Base-by-base conservation (phyloP, 2,888 invertebrate species). In the Gonocerus acuteangulatus region DNA sequence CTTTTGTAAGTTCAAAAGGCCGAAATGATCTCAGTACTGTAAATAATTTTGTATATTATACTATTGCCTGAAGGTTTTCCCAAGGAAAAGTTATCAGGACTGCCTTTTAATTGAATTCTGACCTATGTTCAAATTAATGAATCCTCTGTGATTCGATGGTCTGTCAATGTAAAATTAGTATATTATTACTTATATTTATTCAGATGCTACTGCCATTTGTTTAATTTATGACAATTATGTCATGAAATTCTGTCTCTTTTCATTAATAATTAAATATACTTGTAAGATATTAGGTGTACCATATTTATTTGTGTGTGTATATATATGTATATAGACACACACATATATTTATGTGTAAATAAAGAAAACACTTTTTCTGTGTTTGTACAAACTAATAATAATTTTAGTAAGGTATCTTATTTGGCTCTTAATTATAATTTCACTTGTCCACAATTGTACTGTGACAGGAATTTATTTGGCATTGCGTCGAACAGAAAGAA, bases 221-320 rank as follows among this genome's bases (percentile, higher is more conserved):
- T 47, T 45, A 47, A 18, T 47, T 47, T 47, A n/a, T 47, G 16
- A 57, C 45, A 32, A 54, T 22, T 18, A 23, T 57, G 27, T 18
- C 42, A 27, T 16, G 13, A 39, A 42, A 36, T 42, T 39, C 54
- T 54, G 45, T 57, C 45, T 57, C 44, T 57, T 57, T 57, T 57
- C 21, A 21, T 57, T 47, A 19, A 34, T 45, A 16, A 6, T 44
- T 45, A 32, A 56, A 32, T 57, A 45, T 54, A 42, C 32, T 27
- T 57, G 57, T 57, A 57, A 57, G 45, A 57, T 57, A 57, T 45
- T 57, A 57, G 45, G 32, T 57, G 57, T 57, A 57, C 39, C 44
- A 57, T 57, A 57, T 57, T 44, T 56, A 56, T 56, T 42, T 23
- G 44, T 11, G 2, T 21, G 22, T 39, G 9, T 27, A 27, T 27